Conservation (phyloP, 1,140 invertebrate genomes). For the Rhopalosiphum padi region DNA sequence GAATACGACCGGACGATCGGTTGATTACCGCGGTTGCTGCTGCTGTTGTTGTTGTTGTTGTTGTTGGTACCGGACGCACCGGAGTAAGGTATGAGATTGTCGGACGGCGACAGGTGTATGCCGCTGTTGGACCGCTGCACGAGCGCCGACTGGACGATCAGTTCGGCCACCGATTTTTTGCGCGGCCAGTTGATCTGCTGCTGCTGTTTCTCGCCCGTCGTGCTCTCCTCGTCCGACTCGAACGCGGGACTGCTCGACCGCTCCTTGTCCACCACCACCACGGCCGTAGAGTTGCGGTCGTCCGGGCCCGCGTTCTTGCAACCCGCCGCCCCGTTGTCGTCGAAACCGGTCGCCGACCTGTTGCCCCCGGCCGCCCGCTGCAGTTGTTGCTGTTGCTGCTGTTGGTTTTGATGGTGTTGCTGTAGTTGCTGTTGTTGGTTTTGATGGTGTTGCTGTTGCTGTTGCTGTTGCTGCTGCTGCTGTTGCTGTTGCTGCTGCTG, state of each 20-base stretch:
- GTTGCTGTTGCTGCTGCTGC: neutral
- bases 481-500: neutral
- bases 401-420: neutral
- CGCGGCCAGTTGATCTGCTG: conserved; percentile 54
- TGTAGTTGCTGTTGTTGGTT: neutral
- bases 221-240: conserved; percentile 91
- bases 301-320: neutral
- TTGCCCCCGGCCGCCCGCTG: neutral
- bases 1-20: conserved; percentile 44
- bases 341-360: neutral
- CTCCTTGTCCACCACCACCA: conserved; percentile 76
- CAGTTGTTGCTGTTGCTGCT: neutral
- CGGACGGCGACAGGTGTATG: conserved; percentile 51
- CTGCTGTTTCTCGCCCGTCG: conserved; percentile 60
- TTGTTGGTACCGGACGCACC: neutral
- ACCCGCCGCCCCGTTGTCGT: neutral
- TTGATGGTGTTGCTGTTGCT: neutral
- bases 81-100: conserved; percentile 44
- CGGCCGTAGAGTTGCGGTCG: neutral
- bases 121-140: conserved; percentile 60
- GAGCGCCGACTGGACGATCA: conserved; percentile 56
- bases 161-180: conserved; percentile 54
- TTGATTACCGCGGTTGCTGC: neutral
- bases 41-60: neutral
- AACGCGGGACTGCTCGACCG: conserved; percentile 93